Conservation (phyloP, 2,888 invertebrate species). For the Macropis europaea region DNA sequence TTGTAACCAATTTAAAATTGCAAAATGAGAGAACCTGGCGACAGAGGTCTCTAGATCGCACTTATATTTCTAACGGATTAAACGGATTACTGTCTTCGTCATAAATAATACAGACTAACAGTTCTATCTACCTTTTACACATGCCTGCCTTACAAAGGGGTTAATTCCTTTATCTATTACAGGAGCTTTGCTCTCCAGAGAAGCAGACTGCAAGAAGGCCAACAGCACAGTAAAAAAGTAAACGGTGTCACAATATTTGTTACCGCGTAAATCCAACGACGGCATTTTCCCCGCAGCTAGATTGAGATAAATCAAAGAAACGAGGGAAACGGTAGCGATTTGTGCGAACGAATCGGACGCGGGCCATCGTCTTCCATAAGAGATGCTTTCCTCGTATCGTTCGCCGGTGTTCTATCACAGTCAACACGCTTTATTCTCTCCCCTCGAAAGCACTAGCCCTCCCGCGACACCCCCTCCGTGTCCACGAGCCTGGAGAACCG, state of each 20-base stretch:
- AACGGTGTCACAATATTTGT: not conserved
- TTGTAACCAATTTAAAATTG: no score
- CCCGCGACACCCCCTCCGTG: not conserved
- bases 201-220: no score
- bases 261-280: not conserved
- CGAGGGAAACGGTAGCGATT: constrained; percentile 15
- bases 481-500: constrained; percentile 8
- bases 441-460: constrained; percentile 8
- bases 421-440: not conserved
- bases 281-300: not conserved
- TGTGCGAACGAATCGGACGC: constrained; percentile 13
- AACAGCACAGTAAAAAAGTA: no score
- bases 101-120: no score
- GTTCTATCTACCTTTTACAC: no score
- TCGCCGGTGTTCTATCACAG: constrained; percentile 13
- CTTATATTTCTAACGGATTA: no score
- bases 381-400: constrained; percentile 26
- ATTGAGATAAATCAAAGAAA: constrained; percentile 26
- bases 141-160: no score
- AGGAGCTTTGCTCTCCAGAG: not conserved
- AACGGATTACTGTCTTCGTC: no score
- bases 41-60: no score
- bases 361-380: constrained; percentile 20
- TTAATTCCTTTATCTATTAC: no score
- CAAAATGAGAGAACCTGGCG: no score